Conservation (phyloP, 1,140 invertebrate genomes). For the Drosophila teissieri region DNA sequence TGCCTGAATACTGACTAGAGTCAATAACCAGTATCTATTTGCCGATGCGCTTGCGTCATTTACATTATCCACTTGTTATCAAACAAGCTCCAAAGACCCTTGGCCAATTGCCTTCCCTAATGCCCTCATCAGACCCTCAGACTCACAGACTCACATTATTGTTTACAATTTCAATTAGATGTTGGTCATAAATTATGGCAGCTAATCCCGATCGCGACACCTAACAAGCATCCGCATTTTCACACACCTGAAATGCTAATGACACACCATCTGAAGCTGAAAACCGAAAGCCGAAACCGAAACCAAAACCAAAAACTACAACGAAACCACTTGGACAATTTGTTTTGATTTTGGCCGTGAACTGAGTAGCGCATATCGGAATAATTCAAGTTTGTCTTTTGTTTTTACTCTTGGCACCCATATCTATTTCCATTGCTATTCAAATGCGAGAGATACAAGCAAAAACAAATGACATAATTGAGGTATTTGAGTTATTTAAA, state of each 20-base stretch:
- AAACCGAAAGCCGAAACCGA: conserved; percentile 1
- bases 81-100: conserved; percentile 20
- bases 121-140: conserved; percentile 10
- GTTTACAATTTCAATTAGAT: conserved; percentile 59
- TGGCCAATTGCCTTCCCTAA: conserved; percentile 6
- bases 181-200: conserved; percentile 36
- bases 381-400: conserved; percentile 53
- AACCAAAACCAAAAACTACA: conserved; percentile 26
- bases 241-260: conserved; percentile 58
- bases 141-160: conserved; percentile 14
- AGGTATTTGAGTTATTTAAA: conserved; percentile 2
- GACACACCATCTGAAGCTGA: conserved; percentile 39
- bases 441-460: conserved; percentile 26
- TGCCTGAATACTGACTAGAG: not conserved
- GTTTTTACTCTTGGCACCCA: conserved; percentile 31
- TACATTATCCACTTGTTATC: conserved; percentile 18
- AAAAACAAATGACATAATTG: conserved; percentile 74
- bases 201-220: conserved; percentile 44
- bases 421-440: conserved; percentile 45
- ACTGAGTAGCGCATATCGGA: conserved; percentile 53
- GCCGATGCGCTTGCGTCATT: conserved; percentile 10
- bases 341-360: conserved; percentile 58
- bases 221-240: conserved; percentile 66
- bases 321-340: conserved; percentile 20
- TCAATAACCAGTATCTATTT: conserved; percentile 2